Base-by-base conservation (phyloP, 2,113 vertebrate species). In the Rhabdomys dilectus region DNA sequence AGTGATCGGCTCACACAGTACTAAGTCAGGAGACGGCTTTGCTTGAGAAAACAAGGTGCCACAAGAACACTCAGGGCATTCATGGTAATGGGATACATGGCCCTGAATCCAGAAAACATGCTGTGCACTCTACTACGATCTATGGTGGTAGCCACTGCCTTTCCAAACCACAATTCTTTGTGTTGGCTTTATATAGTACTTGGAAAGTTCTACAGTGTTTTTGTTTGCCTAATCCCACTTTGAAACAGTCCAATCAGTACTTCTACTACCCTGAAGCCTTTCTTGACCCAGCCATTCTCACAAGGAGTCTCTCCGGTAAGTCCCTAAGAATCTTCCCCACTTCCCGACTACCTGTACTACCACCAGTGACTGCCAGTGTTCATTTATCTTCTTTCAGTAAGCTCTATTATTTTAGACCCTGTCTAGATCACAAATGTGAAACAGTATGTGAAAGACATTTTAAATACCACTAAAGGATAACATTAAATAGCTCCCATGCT, bases 161-260 rank as follows among this genome's bases (percentile, higher is more conserved):
- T 62, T 62, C 64, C 89, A 91, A 16, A 45, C 34, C 81, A 75
- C 39, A 45, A 73, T 48, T 12, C 56, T 19, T 70, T 77, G 24
- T 66, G 60, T 80, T 48, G 26, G 62, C 53, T 51, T 53, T 48
- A 62, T 7, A 73, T 17, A 9, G 48, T 45, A 64, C 62, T 64
- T 64, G 62, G 42, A 56, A 60, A 66, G 60, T 53, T 66, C 16
- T 19, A 78, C 22, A 51, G 21, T 9, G 26, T 51, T 77, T 87
- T 68, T 96, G 66, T 89, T 51, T 84, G 56, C 34, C 36, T 85
- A 88, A n/a, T 87, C 39, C 73, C 36, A 36, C 75, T 88, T 84
- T 88, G 88, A 89, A 29, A 66, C 21, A 85, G 22, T 53, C 8
- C 5, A 45, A n/a, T 85, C 66, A 92, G 21, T 21, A 68, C 29